Evolutionary conservation across 1,140 invertebrate species (phyloP), one percentile per base, ranked within the genome.

Genomic region (Heliothis subflexa): DNA sequence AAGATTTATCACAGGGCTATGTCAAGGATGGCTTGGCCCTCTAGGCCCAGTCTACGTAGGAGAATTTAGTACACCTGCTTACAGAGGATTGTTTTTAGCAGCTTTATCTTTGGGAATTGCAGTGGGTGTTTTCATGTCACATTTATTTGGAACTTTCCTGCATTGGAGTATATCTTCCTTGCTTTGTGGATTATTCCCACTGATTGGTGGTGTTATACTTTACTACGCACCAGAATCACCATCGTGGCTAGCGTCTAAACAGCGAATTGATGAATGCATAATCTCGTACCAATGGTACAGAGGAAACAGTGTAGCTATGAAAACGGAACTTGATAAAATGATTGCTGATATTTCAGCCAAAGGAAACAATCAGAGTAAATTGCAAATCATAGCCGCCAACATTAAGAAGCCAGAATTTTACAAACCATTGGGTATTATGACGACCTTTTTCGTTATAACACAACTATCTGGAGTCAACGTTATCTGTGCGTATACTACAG

Each of bases 401-500:
- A 94, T 95, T 40, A 91, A 86, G 66, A 92, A 95, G 79, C 93
- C 92, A 0, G 93, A 93, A 91, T 97, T 94, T 81, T 96, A 85
- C 83, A 96, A 95, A 78, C 96, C 96, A 0, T 85, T 97, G 3
- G 79, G 93, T 4, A 95, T 97, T 10, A 95, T 96, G 85, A 90
- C 95, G 16, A 83, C 95, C 9, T 95, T 96, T 77, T 96, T 97
- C 81, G 88, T 96, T 25, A 95, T 95, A 2, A 94, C 95, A 11
- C 96, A 97, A 83, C 95, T 96, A 45, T 95, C 95, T 3, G 96
- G 96, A 10, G 93, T 96, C 0, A 97, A 97, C 89, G 96, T 96
- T 0, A 95, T 98, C 5, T 96, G 96, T 83, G 97, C 97, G 81
- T 97, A 97, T 84, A 96, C 97, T 0, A 96, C 97, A 0, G 91